Base-by-base conservation (phyloP, 2,113 vertebrate genomes). In the Cyanistes caeruleus region DNA sequence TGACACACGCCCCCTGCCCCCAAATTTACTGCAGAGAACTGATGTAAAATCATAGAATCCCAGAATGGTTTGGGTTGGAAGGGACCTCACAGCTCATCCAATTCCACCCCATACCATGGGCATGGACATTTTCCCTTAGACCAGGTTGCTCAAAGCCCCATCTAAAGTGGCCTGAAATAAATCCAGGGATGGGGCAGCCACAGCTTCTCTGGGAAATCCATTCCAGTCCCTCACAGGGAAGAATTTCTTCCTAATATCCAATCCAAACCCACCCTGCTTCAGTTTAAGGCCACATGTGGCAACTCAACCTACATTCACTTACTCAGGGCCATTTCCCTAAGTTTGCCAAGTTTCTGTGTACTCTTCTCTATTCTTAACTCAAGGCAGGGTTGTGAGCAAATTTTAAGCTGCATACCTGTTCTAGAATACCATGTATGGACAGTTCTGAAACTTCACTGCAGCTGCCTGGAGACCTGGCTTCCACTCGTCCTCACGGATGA, bases 1-100 rank as follows among this genome's bases (percentile, higher is more conserved):
- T 7, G 2, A 15, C 24, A 12, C 2, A 14, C 17, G 0, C 12
- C 0, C 6, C 9, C 27, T 15, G 0, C n/a, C 9, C 10, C 25
- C 25, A 3, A 39, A 62, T n/a, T 23, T 11, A 7, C 33, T 43
- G 48, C 68, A 31, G 49, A n/a, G 9, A 59, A 13, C 59, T 12
- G 13, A 62, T 15, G 15, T 9, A 39, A 60, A 59, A 78, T 27
- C 53, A 37, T 1, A 37, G 33, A 69, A 67, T 37, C 17, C 13
- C 13, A 22, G 31, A 51, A 59, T 35, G 17, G 25, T 51, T 20
- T 59, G 52, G 52, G 25, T 14, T 58, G 56, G 55, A 70, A 62
- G 19, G 8, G n/a, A 55, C 48, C 39, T 55, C 60, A 53, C 39
- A 70, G 28, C 7, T 33, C 39, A 78, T 39, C 48, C 11, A 22